These are phyloP conservation scores for Drosophila setosimentum DNA, from an alignment of 2,888 invertebrate species.

Conservation along the genomic window DNA sequence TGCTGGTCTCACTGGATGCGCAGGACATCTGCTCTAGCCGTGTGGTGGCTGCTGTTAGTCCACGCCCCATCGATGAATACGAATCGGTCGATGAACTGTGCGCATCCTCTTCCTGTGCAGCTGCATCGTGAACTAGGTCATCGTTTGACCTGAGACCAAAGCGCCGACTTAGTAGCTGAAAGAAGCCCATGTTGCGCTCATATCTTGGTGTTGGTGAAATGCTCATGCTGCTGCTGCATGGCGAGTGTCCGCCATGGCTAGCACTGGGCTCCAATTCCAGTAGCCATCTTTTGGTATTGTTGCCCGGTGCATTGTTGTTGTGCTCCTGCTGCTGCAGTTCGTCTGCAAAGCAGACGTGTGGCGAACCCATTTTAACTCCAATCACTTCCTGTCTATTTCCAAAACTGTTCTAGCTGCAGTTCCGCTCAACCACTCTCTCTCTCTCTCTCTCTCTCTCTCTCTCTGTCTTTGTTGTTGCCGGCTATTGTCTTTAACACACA, in stretches of 20 bases:
- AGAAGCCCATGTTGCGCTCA: slow-evolving; percentile 88
- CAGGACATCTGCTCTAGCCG: slow-evolving; percentile 81
- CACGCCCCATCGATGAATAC: slow-evolving; percentile 72
- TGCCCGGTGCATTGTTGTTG: slow-evolving; percentile 28
- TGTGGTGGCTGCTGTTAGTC: slow-evolving; percentile 46
- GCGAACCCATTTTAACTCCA: slow-evolving; percentile 61
- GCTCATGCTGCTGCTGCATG: slow-evolving; percentile 67
- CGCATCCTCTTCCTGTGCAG: slow-evolving; percentile 84
- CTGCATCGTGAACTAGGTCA: slow-evolving; percentile 81
- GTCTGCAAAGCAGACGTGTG: slow-evolving; percentile 80
- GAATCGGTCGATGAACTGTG: slow-evolving; percentile 86
- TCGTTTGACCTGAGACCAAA: slow-evolving; percentile 87
- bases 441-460: neutral
- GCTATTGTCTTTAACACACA: slow-evolving; percentile 48
- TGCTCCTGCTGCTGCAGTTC: slow-evolving; percentile 57
- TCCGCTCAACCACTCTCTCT: slow-evolving; percentile 26
- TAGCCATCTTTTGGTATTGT: slow-evolving; percentile 50
- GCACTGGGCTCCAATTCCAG: slow-evolving; percentile 53
- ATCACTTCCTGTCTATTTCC: slow-evolving; percentile 12
- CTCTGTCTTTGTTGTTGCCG: slow-evolving; percentile 67
- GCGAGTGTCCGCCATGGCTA: slow-evolving; percentile 70
- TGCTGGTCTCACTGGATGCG: slow-evolving; percentile 88
- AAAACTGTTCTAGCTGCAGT: slow-evolving; percentile 16
- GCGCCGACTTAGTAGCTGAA: slow-evolving; percentile 89
- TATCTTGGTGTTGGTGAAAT: slow-evolving; percentile 87